These are phyloP conservation scores for Cydia amplana DNA, from an alignment of 1,140 invertebrate genomes.

Conservation along the genomic window DNA sequence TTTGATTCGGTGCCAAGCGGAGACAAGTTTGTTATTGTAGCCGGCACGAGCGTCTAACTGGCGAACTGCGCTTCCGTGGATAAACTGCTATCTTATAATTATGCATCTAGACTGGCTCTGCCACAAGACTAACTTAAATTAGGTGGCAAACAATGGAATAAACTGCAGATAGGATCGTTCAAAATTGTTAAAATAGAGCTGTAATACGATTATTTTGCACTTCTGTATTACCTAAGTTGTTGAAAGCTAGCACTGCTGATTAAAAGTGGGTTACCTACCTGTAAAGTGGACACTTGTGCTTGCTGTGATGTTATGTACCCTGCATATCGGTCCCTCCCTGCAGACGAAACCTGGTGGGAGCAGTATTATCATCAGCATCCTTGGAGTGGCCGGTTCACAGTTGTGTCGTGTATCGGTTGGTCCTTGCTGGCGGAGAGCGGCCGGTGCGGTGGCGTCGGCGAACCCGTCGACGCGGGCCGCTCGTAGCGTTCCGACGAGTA, in stretches of 20 bases:
- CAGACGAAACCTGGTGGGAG: too few species aligned
- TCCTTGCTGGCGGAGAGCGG: slow-evolving; percentile 63
- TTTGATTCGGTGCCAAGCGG: slow-evolving; percentile 26
- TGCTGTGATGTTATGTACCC: too few species aligned
- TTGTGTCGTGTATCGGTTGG: slow-evolving; percentile 71
- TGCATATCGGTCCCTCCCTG: too few species aligned
- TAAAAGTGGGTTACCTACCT: too few species aligned
- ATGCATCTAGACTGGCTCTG: not conserved
- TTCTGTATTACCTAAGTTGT: not conserved
- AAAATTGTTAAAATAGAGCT: not conserved
- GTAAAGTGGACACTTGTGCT: too few species aligned
- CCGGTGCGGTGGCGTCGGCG: too few species aligned
- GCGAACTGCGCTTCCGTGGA: not conserved
- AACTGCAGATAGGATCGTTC: not conserved
- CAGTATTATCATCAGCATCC: not conserved
- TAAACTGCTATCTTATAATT: slow-evolving; percentile 9
- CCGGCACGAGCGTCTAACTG: slow-evolving; percentile 1
- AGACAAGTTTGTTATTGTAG: slow-evolving; percentile 27
- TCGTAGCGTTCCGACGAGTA: slow-evolving; percentile 89
- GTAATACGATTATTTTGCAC: not conserved
- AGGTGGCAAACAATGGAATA: not conserved
- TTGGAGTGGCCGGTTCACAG: slow-evolving; percentile 28
- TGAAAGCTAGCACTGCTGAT: not conserved
- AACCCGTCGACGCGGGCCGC: slow-evolving; percentile 78
- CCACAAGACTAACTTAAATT: slow-evolving; percentile 1